These are phyloP conservation scores for Chloromyia formosa DNA, from an alignment of 2,888 invertebrate genomes.

Conservation along the genomic window DNA sequence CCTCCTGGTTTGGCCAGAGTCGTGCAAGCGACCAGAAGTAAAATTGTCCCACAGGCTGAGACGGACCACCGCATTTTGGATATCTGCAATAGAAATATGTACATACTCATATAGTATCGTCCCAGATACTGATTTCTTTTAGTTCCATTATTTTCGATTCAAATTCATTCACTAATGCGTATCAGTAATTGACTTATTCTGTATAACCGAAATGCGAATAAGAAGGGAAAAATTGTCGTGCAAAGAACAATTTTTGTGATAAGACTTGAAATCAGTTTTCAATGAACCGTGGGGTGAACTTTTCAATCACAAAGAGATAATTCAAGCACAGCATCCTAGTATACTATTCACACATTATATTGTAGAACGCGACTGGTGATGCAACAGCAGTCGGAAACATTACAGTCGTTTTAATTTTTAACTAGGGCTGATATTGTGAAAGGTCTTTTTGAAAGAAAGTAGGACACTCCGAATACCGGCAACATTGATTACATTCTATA, in stretches of 20 bases:
- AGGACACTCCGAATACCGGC: neutral
- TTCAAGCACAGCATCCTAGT: neutral
- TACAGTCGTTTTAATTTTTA: neutral
- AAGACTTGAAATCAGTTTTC: constrained; percentile 38
- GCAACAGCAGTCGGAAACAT: constrained; percentile 24
- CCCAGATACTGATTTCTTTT: neutral
- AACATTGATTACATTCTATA: too few relatives aligned
- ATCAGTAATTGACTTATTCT: neutral
- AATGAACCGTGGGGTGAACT: constrained; percentile 46
- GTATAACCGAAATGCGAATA: constrained; percentile 6
- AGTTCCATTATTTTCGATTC: neutral
- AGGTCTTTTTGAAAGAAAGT: constrained; percentile 25
- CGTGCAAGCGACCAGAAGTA: neutral
- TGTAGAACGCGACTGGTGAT: constrained; percentile 14
- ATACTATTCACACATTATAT: too few relatives aligned
- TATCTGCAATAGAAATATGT: neutral
- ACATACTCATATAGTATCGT: too few relatives aligned
- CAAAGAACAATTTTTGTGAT: constrained; percentile 2
- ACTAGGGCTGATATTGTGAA: constrained; percentile 29
- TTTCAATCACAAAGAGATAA: constrained; percentile 12
- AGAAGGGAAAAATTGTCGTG: constrained; percentile 8
- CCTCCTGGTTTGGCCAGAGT: constrained; percentile 17
- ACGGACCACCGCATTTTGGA: neutral
- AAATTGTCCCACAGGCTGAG: neutral
- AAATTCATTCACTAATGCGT: neutral